A percentile compares a stretch with the other conserved stretches of the same genome.
Evolutionary conservation across 2,797 vertebrate species (phyloP).

Genomic region (Simalia tracyae): DNA sequence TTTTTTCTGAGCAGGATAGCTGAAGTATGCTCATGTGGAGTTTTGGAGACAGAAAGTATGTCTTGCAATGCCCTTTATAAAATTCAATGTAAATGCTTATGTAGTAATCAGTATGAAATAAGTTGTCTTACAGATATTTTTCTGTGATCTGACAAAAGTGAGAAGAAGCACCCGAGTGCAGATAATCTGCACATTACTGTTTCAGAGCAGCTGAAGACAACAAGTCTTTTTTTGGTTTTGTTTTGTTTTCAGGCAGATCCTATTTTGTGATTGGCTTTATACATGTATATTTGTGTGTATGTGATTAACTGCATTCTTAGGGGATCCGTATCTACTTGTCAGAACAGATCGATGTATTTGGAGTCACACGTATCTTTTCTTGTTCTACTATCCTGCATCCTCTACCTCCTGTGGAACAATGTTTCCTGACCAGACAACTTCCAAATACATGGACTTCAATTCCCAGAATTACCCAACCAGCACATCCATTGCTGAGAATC

Average conservation of each 20-base stretch:
- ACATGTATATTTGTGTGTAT: neutral
- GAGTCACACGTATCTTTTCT: neutral
- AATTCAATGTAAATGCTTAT: neutral
- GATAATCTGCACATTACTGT: neutral
- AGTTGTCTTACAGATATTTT: neutral
- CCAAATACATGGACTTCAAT: neutral
- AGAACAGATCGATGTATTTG: neutral
- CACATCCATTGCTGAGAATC: neutral
- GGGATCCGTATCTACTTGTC: neutral
- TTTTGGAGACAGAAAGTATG: neutral
- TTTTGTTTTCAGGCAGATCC: neutral
- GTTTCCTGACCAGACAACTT: neutral
- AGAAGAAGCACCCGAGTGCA: neutral
- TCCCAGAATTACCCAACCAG: neutral
- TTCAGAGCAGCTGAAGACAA: neutral
- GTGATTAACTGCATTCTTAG: neutral
- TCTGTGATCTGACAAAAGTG: neutral
- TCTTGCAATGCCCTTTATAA: neutral
- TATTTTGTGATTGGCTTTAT: neutral
- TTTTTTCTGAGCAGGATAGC: neutral
- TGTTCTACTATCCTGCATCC: neutral
- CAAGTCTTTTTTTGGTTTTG: neutral
- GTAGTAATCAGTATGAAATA: neutral
- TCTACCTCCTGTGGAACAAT: neutral
- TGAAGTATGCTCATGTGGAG: neutral